Evolutionary conservation across 2,888 invertebrate species (phyloP).

Genomic region (Therioaphis trifolii): DNA sequence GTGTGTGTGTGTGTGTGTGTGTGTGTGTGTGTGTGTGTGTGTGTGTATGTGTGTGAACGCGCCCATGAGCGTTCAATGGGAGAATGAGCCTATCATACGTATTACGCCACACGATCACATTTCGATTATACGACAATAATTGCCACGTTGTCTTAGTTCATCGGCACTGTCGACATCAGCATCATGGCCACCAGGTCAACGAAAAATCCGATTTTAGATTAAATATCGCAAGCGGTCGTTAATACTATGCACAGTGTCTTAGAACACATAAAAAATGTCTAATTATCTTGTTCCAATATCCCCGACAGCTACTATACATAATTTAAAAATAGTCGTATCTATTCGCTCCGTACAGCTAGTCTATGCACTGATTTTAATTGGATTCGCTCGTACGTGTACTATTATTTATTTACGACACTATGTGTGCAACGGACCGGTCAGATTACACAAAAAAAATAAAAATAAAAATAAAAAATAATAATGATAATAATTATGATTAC

Average conservation of each 20-base stretch:
- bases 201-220: neutral
- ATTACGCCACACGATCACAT: too few species aligned
- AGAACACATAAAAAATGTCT: too few species aligned
- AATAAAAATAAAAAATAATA: too few species aligned
- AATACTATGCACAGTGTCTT: neutral
- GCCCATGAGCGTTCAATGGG: too few species aligned
- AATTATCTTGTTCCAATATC: neutral
- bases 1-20: too few species aligned
- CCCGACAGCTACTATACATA: neutral
- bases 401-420: neutral
- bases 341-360: neutral
- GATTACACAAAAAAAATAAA: neutral
- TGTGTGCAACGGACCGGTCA: neutral
- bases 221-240: neutral
- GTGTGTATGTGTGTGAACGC: too few species aligned
- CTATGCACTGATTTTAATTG: constrained; percentile 11
- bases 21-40: too few species aligned
- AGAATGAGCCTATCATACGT: too few species aligned
- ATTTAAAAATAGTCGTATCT: neutral
- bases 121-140: constrained; percentile 31
- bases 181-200: neutral
- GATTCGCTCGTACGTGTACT: neutral
- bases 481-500: too few species aligned
- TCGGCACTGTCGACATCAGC: neutral
- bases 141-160: constrained; percentile 37